Conservation (phyloP, 1,140 invertebrate genomes). For the Hermetia illucens region DNA sequence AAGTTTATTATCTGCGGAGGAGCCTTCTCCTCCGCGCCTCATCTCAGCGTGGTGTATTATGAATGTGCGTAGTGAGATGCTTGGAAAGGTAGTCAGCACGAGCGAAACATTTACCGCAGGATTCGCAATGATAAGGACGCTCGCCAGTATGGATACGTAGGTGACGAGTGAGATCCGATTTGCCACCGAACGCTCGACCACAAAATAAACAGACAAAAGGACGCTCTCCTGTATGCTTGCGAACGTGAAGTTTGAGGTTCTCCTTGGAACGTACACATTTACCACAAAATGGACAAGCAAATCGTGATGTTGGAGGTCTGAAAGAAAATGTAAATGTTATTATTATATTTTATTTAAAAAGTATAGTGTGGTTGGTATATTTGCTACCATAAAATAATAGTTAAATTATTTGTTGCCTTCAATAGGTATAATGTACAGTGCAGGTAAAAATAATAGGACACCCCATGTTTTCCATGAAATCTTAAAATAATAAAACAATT, state of each 20-base stretch:
- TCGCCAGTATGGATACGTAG: conserved; percentile 69
- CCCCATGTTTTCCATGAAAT: too few relatives aligned
- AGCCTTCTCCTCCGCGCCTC: conserved; percentile 32
- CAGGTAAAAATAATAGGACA: too few relatives aligned
- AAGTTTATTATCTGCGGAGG: conserved; percentile 31
- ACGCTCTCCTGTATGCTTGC: conserved; percentile 76
- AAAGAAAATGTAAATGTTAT: too few relatives aligned
- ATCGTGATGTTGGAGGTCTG: conserved; percentile 35
- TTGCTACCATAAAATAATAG: too few relatives aligned
- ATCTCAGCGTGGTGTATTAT: conserved; percentile 45
- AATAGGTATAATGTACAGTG: too few relatives aligned
- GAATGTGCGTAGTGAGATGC: conserved; percentile 77
- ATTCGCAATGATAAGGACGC: conserved; percentile 76
- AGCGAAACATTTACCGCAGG: conserved; percentile 81
- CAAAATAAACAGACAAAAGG: conserved; percentile 80
- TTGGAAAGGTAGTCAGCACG: conserved; percentile 81
- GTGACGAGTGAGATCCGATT: conserved; percentile 73
- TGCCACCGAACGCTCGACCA: conserved; percentile 70
- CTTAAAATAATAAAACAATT: too few relatives aligned
- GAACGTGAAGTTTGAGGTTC: conserved; percentile 74
- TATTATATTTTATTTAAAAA: too few relatives aligned
- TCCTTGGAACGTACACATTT: conserved; percentile 79
- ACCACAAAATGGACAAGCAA: conserved; percentile 76
- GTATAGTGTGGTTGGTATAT: too few relatives aligned
- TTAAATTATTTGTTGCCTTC: too few relatives aligned